These are phyloP conservation scores for Diadema setosum DNA, from an alignment of 35 echinoderm and acorn worm genomes.

Conservation along the genomic window DNA sequence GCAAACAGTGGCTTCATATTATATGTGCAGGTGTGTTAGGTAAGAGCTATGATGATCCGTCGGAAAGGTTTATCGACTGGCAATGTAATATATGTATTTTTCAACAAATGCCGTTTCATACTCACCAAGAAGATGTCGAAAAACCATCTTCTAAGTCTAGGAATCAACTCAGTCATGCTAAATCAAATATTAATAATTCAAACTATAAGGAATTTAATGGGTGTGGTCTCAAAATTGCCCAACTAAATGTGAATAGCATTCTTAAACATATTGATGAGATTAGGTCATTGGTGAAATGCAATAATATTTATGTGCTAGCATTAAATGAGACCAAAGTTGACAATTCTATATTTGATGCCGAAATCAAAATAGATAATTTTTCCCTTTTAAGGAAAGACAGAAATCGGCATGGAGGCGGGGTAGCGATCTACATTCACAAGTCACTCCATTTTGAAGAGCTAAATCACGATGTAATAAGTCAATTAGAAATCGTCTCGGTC, in stretches of 20 bases:
- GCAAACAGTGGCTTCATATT: neutral
- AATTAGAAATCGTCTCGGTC: neutral
- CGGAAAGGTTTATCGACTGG: neutral
- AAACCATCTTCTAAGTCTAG: neutral
- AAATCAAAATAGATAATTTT: neutral
- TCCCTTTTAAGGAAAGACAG: slow-evolving; percentile 15
- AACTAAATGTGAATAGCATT: neutral
- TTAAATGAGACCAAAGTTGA: slow-evolving; percentile 22
- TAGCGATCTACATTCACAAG: slow-evolving; percentile 21
- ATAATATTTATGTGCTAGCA: neutral
- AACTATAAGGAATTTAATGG: neutral
- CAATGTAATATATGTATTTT: neutral
- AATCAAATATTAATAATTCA: neutral
- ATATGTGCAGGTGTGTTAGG: neutral
- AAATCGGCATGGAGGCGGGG: slow-evolving; percentile 25
- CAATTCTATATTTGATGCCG: neutral
- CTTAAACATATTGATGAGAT: neutral
- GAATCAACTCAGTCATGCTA: neutral
- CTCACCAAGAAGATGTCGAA: neutral
- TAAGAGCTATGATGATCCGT: neutral
- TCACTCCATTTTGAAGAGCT: neutral
- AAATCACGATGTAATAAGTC: neutral
- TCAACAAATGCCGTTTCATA: neutral
- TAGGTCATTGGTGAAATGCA: neutral
- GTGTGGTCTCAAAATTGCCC: neutral